Conservation (phyloP, 2,113 vertebrate species). For the Aegotheles bennettii region DNA sequence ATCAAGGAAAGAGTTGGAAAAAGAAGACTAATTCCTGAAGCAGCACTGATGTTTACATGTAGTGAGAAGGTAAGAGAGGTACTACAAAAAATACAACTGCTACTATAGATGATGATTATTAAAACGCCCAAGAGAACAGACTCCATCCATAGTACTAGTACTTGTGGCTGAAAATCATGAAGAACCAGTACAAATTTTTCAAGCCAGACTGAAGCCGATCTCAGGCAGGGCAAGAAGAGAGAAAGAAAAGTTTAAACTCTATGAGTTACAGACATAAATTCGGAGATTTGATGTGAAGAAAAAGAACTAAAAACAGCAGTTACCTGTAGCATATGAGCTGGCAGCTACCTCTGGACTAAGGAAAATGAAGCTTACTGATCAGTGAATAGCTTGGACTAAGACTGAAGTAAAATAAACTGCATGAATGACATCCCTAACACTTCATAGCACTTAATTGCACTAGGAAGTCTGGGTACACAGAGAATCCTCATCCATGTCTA, state of each 20-base stretch:
- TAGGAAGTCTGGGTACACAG: background rate
- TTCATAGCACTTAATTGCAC: background rate
- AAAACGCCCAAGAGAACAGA: background rate
- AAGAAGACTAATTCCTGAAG: background rate
- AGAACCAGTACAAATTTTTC: background rate
- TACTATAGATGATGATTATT: background rate
- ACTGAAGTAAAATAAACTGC: background rate
- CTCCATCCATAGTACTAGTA: background rate
- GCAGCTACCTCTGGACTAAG: background rate
- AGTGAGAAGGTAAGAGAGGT: background rate
- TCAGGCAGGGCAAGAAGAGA: background rate
- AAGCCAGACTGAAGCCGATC: background rate
- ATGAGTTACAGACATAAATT: background rate
- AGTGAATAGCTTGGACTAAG: background rate
- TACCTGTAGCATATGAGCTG: background rate
- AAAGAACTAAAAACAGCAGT: background rate
- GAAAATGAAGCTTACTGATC: background rate
- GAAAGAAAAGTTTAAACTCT: background rate
- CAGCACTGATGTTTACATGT: background rate
- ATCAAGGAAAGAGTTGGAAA: background rate
- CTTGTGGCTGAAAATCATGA: background rate
- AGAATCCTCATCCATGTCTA: background rate
- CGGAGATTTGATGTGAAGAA: background rate
- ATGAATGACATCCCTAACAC: background rate
- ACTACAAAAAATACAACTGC: background rate